Base-by-base conservation (phyloP, 2,797 vertebrate species). In the Coilia nasus region DNA sequence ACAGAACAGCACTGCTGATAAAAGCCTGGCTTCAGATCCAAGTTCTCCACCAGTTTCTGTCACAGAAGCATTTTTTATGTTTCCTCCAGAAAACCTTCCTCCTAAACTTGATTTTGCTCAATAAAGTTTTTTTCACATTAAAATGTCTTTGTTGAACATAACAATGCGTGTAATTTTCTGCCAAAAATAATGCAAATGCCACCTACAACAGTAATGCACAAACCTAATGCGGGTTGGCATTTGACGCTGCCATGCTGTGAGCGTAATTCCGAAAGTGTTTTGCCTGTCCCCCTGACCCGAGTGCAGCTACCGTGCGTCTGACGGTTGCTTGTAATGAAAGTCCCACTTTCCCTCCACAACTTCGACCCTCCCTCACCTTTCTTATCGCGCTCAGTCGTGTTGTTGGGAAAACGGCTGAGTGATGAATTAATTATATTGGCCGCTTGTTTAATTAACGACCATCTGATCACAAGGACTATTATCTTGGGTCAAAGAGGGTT, bases 341-440 rank as follows among this genome's bases (percentile, higher is more conserved):
- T 78, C 35, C 67, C 17, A 75, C 67, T 44, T 17, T 78, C 17
- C 31, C 71, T 44, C 35, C 1, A 28, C 35, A 25, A 28, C 67
- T 75, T 15, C 10, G 6, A 11, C 5, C 60, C 9, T 0, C n/a
- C 21, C 81, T 82, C 46, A 41, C 25, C 46, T 78, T 17, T 6
- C 71, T 78, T 78, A 78, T 78, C 35, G 31, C 31, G 6, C 71
- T 44, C 31, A 44, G 71, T 44, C 71, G 35, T 78, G 71, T 19
- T 78, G 17, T 9, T 5, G 60, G 71, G 19, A 41, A 41, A 41
- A 41, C 31, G 71, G 71, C 88, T 90, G 88, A 89, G 90, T 87
- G 91, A 93, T 92, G 90, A 89, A 93, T 94, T 94, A 92, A 94
- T 93, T 94, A 92, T 88, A 83, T 10, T 81, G 75, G 87, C 90